phyloP scores from a whole-genome alignment of 2,113 vertebrate genomes.

The Lamprotornis superbus region DNA sequence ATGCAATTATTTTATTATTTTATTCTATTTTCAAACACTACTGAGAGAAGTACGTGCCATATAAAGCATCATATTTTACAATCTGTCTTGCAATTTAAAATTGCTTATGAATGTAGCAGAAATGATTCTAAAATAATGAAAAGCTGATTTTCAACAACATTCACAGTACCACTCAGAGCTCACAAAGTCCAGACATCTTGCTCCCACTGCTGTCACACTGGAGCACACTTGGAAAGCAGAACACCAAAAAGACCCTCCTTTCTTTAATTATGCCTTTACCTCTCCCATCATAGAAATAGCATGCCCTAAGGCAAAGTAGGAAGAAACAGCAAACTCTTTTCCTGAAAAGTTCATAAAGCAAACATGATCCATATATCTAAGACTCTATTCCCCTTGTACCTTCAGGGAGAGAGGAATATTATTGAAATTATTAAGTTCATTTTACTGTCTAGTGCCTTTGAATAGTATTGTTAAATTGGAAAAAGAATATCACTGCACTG shows the following conservation, averaged over 20 bases:
- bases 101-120: neutral
- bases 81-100: neutral
- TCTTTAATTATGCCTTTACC: slow-evolving; percentile 16
- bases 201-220: neutral
- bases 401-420: slow-evolving; percentile 31
- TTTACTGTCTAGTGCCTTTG: slow-evolving; percentile 51
- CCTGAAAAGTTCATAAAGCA: slow-evolving; percentile 55
- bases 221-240: neutral
- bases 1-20: neutral
- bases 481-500: neutral
- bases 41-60: neutral
- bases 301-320: neutral
- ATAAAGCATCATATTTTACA: neutral
- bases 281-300: neutral
- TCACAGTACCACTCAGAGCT: neutral
- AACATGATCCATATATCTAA: slow-evolving; percentile 33
- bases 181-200: neutral
- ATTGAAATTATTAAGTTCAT: slow-evolving; percentile 52
- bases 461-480: slow-evolving; percentile 48
- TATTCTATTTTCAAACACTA: neutral
- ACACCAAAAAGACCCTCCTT: neutral
- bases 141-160: neutral
- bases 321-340: slow-evolving; percentile 13
- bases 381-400: slow-evolving; percentile 29
- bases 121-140: neutral